These are phyloP conservation scores for human (Homo sapiens) DNA, from an alignment of 2,113 vertebrate genomes.

Conservation along the genomic window GRCh38 chr1:197995001-197995500, in stretches of 20 bases:
- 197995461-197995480: not conserved
- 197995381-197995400: not conserved
- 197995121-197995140: not conserved
- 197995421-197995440: not conserved
- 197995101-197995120: not conserved
- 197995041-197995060: not conserved
- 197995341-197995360: not conserved
- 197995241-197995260: not conserved
- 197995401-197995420: not conserved
- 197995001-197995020: not conserved
- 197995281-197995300: not conserved
- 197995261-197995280: not conserved
- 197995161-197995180: not conserved
- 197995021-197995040: not conserved
- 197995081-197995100: not conserved
- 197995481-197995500: not conserved
- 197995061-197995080: not conserved
- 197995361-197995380: not conserved
- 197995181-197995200: rapidly evolving
- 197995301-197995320: not conserved
- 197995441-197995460: not conserved
- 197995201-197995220: not conserved
- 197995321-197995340: not conserved
- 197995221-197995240: not conserved
- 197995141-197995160: not conserved